A percentile compares a stretch with the other conserved stretches of the same genome.
Evolutionary conservation across 2,113 vertebrate genomes (phyloP).

Genomic region (Vulpes ferrilata): DNA sequence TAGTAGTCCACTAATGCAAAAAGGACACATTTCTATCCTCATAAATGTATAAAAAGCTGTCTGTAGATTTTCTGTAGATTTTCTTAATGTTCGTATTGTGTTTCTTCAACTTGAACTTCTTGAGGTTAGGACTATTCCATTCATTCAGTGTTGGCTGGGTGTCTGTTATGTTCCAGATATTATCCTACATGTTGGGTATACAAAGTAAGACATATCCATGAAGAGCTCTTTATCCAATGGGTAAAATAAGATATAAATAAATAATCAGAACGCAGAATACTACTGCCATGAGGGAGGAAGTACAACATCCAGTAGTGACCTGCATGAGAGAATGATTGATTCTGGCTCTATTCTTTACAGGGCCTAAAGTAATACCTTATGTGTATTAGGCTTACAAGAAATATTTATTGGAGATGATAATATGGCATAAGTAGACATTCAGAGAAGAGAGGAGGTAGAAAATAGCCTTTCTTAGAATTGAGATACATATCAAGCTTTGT

Average conservation of each 20-base stretch:
- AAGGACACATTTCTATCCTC: background rate
- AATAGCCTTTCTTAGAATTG: conserved; percentile 70
- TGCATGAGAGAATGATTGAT: conserved; percentile 22
- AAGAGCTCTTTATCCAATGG: background rate
- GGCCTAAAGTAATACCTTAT: conserved; percentile 48
- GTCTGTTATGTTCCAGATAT: background rate
- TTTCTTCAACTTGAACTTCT: conserved; percentile 31
- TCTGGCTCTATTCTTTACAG: conserved; percentile 52
- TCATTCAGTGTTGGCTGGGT: background rate
- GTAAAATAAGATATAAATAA: conserved; percentile 52
- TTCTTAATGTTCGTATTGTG: background rate
- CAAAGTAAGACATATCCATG: background rate
- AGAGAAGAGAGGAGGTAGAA: conserved; percentile 63
- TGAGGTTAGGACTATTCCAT: background rate
- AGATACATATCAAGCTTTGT: background rate
- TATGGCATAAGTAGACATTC: conserved; percentile 62
- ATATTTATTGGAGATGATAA: conserved; percentile 55
- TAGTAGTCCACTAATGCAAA: background rate
- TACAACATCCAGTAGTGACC: background rate
- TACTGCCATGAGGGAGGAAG: background rate
- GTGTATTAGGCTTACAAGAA: conserved; percentile 71
- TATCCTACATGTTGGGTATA: background rate
- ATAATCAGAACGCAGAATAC: background rate
- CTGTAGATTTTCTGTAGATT: background rate
- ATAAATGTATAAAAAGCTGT: background rate